Conservation (phyloP, 2,797 vertebrate species). For the Threskiornis aethiopicus region DNA sequence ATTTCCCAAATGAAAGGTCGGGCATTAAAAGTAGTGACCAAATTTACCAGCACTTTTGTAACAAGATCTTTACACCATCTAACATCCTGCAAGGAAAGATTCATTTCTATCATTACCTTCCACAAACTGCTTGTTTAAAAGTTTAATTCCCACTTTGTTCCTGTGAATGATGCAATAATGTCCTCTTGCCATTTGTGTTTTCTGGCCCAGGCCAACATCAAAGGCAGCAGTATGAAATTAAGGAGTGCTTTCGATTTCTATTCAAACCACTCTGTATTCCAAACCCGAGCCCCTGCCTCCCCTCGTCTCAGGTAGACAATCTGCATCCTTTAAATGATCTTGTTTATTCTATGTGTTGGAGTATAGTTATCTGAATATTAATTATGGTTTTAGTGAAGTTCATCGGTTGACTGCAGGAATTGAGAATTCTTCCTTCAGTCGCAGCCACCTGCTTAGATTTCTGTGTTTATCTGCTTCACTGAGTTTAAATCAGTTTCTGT, state of each 20-base stretch:
- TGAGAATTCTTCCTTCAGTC: constrained; percentile 76
- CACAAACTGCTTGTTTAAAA: not conserved
- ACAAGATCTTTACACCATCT: not conserved
- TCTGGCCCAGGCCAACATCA: not conserved
- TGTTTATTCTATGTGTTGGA: constrained; percentile 73
- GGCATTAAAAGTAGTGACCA: not conserved
- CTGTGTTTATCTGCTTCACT: constrained; percentile 84
- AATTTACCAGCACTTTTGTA: not conserved
- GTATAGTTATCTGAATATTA: constrained; percentile 83
- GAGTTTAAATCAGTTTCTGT: constrained; percentile 84
- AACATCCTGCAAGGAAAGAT: not conserved
- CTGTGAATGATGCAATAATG: not conserved
- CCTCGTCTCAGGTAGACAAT: constrained; percentile 63
- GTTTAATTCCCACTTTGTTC: not conserved
- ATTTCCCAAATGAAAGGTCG: not conserved
- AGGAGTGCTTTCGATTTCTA: constrained; percentile 9
- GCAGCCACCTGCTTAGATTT: constrained; percentile 83
- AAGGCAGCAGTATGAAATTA: not conserved
- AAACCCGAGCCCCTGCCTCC: not conserved
- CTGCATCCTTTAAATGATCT: constrained; percentile 75
- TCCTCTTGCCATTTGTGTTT: not conserved
- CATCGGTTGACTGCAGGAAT: constrained; percentile 74
- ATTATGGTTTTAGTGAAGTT: constrained; percentile 78
- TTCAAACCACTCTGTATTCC: constrained; percentile 36
- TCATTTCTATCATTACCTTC: not conserved